phyloP scores from a whole-genome alignment of 2,113 vertebrate species.

The Macheiramphus alcinus region DNA sequence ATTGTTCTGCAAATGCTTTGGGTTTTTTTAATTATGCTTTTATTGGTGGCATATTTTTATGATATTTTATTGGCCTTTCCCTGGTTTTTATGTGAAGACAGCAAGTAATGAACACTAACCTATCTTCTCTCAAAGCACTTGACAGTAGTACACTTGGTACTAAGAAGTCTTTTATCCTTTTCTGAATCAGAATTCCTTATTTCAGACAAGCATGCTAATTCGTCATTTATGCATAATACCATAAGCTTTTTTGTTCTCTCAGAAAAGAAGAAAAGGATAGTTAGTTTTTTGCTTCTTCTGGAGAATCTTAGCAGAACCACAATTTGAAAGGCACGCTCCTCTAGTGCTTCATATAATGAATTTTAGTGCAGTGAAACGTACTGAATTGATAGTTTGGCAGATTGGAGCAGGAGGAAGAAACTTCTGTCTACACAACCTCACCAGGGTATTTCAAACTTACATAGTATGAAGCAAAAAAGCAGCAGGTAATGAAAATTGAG shows the following conservation, averaged over 20 bases:
- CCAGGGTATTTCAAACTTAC: not conserved
- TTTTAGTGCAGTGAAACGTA: not conserved
- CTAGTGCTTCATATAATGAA: not conserved
- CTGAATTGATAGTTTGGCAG: not conserved
- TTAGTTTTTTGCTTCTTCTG: not conserved
- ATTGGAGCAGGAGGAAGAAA: not conserved
- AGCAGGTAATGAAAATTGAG: not conserved
- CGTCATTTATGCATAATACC: not conserved
- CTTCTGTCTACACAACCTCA: not conserved
- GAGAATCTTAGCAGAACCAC: not conserved
- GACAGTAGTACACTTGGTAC: not conserved
- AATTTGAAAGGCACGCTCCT: not conserved
- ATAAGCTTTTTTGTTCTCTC: not conserved
- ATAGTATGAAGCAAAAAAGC: not conserved
- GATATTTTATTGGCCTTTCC: slow-evolving; percentile 1
- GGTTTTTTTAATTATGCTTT: not conserved
- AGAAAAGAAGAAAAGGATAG: not conserved
- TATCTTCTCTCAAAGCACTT: slow-evolving; percentile 4
- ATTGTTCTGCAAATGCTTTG: not conserved
- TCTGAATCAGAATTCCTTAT: slow-evolving; percentile 35
- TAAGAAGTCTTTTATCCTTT: slow-evolving; percentile 16
- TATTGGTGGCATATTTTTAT: not conserved
- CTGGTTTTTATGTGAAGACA: slow-evolving; percentile 13
- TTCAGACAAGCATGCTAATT: not conserved
- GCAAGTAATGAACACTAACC: not conserved